Evolutionary conservation across 2,888 invertebrate genomes (phyloP), one percentile per base, ranked within the genome.

Genomic region (Phrixothrix hirtus): DNA sequence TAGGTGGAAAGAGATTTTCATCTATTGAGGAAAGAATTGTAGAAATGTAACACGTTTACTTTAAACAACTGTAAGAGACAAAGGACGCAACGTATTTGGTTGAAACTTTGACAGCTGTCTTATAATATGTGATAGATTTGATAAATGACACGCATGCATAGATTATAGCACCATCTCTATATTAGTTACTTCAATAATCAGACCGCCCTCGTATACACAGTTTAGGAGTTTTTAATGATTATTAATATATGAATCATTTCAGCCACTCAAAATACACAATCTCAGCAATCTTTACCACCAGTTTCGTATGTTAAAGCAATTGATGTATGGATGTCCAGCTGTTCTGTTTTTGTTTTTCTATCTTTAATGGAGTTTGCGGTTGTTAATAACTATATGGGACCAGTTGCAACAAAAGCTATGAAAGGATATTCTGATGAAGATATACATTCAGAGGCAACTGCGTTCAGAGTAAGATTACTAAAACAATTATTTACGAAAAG

Each of bases 261-360:
- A 89, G 93, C 93, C 9, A 94, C 93, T 12, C 94, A 94, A 79
- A 93, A 92, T 74, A 92, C 93, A 0, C 93, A 93, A 69, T 92
- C 93, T 0, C 92, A 93, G 70, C 89, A 92, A 67, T 89, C 87
- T 10, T 78, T 94, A 60, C 94, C 93, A 0, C 92, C 93, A 0
- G 94, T 94, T 0, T 93, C 93, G 0, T 94, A 94, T 74, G 92
- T 94, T 0, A 94, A 94, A 76, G 93, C 93, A 0, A 92, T 94
- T 42, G 94, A 93, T 71, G 88, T 92, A 0, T 93, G 91, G 91
- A 93, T 92, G 92, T 92, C 91, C 0, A 91, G 90, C 0, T 93
- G 92, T 72, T 92, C 92, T 1, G 89, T 93, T 10, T 93, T 92
- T 74, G 92, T 93, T n/a, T 92, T 92, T 72, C 82, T 92, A 43